A percentile compares a stretch with the other conserved stretches of the same genome.
These are phyloP conservation scores for Polietes domitor DNA, from an alignment of 2,888 invertebrate genomes.

Conservation along the genomic window DNA sequence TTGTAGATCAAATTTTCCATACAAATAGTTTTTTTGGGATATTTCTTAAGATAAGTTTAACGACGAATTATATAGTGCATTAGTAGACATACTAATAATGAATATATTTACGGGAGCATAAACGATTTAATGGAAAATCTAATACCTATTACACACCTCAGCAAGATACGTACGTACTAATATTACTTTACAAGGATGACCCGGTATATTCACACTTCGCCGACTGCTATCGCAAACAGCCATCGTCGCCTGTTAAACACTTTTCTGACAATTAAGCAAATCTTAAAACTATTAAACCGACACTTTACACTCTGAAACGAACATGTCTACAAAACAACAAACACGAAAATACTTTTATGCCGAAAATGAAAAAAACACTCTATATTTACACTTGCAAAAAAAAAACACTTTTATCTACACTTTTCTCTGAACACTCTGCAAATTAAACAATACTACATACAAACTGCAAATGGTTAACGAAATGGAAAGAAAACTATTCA, in stretches of 20 bases:
- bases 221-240: not conserved
- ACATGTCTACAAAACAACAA: not conserved
- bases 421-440: conserved; percentile 21
- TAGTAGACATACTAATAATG: too few relatives aligned
- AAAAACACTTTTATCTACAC: conserved; percentile 38
- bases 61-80: too few relatives aligned
- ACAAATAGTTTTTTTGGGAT: too few relatives aligned
- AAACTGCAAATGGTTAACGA: conserved; percentile 45
- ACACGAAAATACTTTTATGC: not conserved
- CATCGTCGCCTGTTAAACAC: not conserved
- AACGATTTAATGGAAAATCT: too few relatives aligned
- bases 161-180: too few relatives aligned
- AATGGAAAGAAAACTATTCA: not conserved
- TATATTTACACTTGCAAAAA: not conserved
- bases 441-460: conserved; percentile 5
- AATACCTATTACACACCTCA: too few relatives aligned
- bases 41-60: too few relatives aligned
- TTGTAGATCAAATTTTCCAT: too few relatives aligned
- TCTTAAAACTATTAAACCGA: not conserved
- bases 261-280: not conserved
- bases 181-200: too few relatives aligned
- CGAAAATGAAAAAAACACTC: conserved; percentile 5
- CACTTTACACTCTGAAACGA: conserved; percentile 12
- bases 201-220: too few relatives aligned
- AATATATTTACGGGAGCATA: too few relatives aligned